Evolutionary conservation across 2,888 invertebrate species (phyloP), one percentile per base, ranked within the genome.

Genomic region (Drosophila prolongata): DNA sequence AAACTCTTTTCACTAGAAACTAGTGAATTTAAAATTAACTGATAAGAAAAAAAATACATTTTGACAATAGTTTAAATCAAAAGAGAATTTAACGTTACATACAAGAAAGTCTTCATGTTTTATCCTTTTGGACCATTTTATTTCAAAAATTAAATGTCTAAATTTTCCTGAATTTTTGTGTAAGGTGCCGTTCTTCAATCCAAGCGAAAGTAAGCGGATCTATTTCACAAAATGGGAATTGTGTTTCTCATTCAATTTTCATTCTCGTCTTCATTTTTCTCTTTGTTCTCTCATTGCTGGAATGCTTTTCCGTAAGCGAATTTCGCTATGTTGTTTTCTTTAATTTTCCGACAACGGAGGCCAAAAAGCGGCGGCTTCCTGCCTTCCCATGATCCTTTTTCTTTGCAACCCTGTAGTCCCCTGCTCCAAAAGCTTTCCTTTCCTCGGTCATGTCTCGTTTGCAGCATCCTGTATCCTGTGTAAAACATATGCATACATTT

Each of bases 401-500:
- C 57, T 19, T 52, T 40, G 16, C 27, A 16, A 10, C 14, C 35
- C 24, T 9, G n/a, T 24, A 1, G 3, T 27, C 5, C 54, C 19
- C 10, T 6, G 11, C 43, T 16, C 8, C 27, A 3, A 9, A 57
- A 14, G 40, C 40, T 34, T 30, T 40, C 9, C 40, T 38, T 47
- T 38, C n/a, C 40, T 46, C 30, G 60, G 56, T 55, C 46, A 47
- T 61, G 72, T 55, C 60, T 47, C 55, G 56, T 64, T 44, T 54
- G 52, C 53, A 44, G 57, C 53, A 71, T 73, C 67, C 55, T 52
- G 67, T 73, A 71, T 73, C 56, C 84, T 68, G 76, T 80, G 74
- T 79, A 55, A 75, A 73, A 77, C 87, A 80, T 87, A 80, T 89
- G 87, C 89, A 83, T 76, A 83, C 71, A 80, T 89, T 87, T 66